A percentile compares a stretch with the other conserved stretches of the same genome.
Evolutionary conservation across 2,888 invertebrate genomes (phyloP).

Genomic region (Epinotia brunnichana): DNA sequence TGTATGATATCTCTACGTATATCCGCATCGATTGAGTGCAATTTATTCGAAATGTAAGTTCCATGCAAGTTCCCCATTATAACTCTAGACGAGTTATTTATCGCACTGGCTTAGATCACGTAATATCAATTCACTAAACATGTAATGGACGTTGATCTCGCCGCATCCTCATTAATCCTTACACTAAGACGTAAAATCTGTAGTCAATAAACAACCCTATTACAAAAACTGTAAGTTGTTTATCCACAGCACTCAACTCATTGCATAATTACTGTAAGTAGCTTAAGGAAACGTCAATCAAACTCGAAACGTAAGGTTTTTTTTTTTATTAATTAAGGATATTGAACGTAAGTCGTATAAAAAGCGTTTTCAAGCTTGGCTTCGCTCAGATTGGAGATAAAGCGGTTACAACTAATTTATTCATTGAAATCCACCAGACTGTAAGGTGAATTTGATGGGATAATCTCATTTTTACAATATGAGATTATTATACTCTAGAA

Average conservation of each 20-base stretch:
- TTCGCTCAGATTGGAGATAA: conserved; percentile 18
- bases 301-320: conserved; percentile 34
- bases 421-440: conserved; percentile 21
- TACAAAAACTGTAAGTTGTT: not conserved
- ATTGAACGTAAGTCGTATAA: conserved; percentile 23
- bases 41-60: too few species aligned
- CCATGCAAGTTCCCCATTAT: too few species aligned
- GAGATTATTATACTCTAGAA: too few species aligned
- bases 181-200: not conserved
- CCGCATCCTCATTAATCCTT: conserved; percentile 25
- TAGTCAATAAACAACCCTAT: conserved; percentile 15
- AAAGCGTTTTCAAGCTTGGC: conserved; percentile 27
- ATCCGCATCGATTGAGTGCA: too few species aligned
- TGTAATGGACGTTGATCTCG: conserved; percentile 28
- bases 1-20: too few species aligned
- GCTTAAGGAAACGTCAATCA: conserved; percentile 43
- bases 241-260: not conserved
- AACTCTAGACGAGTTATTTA: not conserved
- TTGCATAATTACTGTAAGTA: conserved; percentile 39
- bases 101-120: not conserved
- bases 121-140: conserved; percentile 25
- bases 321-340: conserved; percentile 38
- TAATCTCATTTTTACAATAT: conserved; percentile 15
- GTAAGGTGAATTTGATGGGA: not conserved
- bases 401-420: conserved; percentile 28